Evolutionary conservation across 2,113 vertebrate genomes (phyloP), one percentile per base, ranked within the genome.

Genomic region (Anhinga rufa): DNA sequence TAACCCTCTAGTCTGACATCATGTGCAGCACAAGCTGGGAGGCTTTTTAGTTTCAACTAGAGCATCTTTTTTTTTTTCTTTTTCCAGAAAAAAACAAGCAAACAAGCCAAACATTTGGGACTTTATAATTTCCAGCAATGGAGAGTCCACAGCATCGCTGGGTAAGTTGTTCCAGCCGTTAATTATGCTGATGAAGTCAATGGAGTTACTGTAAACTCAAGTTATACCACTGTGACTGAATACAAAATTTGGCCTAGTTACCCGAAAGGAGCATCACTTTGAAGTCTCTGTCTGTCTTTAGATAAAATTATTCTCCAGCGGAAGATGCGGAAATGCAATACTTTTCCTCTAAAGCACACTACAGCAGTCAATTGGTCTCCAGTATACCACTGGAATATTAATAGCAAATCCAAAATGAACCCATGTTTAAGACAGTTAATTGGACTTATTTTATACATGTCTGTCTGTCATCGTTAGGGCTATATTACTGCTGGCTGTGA

Each of bases 401-500:
- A 91, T 62, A 81, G 31, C 87, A 74, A 80, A 81, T 82, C 69
- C 78, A 86, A 95, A 90, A 11, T 77, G 87, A 74, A 52, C n/a
- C 72, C 78, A 11, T 55, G 69, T 54, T 91, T 70, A 44, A 93
- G 96, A 69, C 86, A 93, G 81, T 91, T 92, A 92, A 95, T 94
- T 93, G 13, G 75, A 54, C 78, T 93, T 95, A 34, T 24, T 90
- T 94, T 49, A 81, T 61, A 38, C 91, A 21, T 82, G 75, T n/a
- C 87, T 91, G 82, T 66, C 84, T 87, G 87, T 44, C 36, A 2
- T 97, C 42, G 93, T 98, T 97, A 68, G 90, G 84, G 34, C 51
- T 95, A 24, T 92, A 88, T 84, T 95, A 86, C 88, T 96, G 95
- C 78, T 94, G 95, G 95, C 94, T 82, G 25, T 94, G 94, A 97